These are phyloP conservation scores for Vulpes vulpes DNA, from an alignment of 2,113 vertebrate species.

Conservation along the genomic window DNA sequence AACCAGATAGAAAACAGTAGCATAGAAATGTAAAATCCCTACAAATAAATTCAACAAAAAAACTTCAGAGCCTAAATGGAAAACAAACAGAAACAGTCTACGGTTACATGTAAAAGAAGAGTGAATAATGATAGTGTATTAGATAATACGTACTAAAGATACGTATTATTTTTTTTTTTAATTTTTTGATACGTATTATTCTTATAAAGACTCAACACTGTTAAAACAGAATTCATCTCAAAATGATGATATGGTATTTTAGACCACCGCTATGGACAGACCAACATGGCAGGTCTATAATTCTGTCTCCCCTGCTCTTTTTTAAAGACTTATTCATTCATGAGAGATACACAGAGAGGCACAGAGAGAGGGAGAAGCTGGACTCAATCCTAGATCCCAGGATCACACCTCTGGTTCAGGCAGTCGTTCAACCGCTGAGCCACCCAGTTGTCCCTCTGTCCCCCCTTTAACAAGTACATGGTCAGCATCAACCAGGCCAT, in stretches of 20 bases:
- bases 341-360: no score
- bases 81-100: background rate
- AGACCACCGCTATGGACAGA: background rate
- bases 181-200: background rate
- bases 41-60: constrained; percentile 40
- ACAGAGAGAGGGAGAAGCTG: no score
- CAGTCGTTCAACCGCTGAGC: no score
- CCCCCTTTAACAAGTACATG: background rate
- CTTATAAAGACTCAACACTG: background rate
- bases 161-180: background rate
- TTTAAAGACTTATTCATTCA: no score
- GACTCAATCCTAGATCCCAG: no score
- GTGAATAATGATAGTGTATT: background rate
- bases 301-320: background rate
- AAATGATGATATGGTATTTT: background rate
- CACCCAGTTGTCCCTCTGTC: background rate
- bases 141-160: background rate
- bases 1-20: constrained; percentile 8
- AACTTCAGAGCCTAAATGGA: background rate
- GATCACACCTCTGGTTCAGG: no score
- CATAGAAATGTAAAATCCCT: constrained; percentile 19
- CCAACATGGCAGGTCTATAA: background rate
- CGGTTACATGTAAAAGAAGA: background rate
- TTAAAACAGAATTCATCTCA: background rate
- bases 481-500: background rate